These are phyloP conservation scores for Gobius niger DNA, from an alignment of 2,113 vertebrate genomes.

Conservation along the genomic window DNA sequence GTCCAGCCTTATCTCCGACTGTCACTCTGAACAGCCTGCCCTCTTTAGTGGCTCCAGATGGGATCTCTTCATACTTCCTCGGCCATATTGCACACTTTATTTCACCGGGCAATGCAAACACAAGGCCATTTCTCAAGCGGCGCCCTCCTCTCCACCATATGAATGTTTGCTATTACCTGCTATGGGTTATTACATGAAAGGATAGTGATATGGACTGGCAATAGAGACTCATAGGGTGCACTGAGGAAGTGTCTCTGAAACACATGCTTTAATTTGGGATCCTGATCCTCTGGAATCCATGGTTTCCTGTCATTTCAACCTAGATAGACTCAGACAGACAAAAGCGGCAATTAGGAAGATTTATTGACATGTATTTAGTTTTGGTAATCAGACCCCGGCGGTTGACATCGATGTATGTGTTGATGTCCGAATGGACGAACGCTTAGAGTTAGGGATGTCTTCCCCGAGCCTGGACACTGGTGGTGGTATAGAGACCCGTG, in stretches of 20 bases:
- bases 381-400: too few relatives aligned
- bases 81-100: background rate
- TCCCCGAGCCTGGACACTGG: too few relatives aligned
- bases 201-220: background rate
- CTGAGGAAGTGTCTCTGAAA: background rate
- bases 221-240: background rate
- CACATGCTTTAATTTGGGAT: background rate
- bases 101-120: background rate
- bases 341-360: too few relatives aligned
- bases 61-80: background rate
- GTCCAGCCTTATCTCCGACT: constrained; percentile 57
- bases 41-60: constrained; percentile 1
- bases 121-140: background rate
- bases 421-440: too few relatives aligned
- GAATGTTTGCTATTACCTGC: background rate
- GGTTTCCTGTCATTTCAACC: too few relatives aligned
- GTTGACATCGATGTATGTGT: too few relatives aligned
- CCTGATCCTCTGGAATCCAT: too few relatives aligned
- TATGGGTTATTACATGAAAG: background rate
- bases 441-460: too few relatives aligned
- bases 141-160: background rate
- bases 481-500: too few relatives aligned
- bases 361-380: too few relatives aligned
- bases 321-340: too few relatives aligned
- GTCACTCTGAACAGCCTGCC: constrained; percentile 59